These are phyloP conservation scores for Plectrocnemia conspersa DNA, from an alignment of 1,140 invertebrate genomes.

Conservation along the genomic window DNA sequence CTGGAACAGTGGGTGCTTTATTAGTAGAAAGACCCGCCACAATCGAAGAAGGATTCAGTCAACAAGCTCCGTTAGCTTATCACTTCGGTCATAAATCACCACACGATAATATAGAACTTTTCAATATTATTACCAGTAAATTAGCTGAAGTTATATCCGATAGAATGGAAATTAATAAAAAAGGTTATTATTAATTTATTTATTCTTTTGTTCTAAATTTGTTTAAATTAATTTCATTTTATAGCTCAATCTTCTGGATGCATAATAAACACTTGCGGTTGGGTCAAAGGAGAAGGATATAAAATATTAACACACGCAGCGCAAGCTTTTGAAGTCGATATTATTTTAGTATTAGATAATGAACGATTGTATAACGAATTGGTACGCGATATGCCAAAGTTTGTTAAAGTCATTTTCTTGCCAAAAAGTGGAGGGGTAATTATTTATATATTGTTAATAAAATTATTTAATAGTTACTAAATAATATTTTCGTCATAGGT, in stretches of 20 bases:
- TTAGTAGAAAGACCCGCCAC: slow-evolving; percentile 86
- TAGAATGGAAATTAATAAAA: slow-evolving; percentile 79
- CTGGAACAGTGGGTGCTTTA: slow-evolving; percentile 85
- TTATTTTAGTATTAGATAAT: slow-evolving; percentile 94
- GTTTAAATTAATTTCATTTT: slow-evolving; percentile 38
- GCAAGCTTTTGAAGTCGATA: slow-evolving; percentile 91
- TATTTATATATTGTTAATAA: slow-evolving; percentile 24
- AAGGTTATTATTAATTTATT: slow-evolving; percentile 54
- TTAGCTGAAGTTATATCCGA: slow-evolving; percentile 84
- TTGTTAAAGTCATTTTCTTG: slow-evolving; percentile 88
- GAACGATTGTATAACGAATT: slow-evolving; percentile 94
- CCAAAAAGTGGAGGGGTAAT: slow-evolving; percentile 95
- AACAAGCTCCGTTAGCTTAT: slow-evolving; percentile 87
- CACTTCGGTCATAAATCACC: slow-evolving; percentile 89
- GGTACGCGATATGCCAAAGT: slow-evolving; percentile 85
- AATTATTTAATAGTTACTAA: not conserved
- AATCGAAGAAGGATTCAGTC: slow-evolving; percentile 89
- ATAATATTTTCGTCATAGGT: slow-evolving; percentile 57
- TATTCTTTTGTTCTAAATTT: slow-evolving; percentile 10
- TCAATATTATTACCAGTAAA: slow-evolving; percentile 78
- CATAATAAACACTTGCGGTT: slow-evolving; percentile 97
- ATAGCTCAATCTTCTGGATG: slow-evolving; percentile 84
- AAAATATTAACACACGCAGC: slow-evolving; percentile 79
- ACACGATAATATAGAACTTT: slow-evolving; percentile 73
- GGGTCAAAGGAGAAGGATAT: slow-evolving; percentile 89